Conservation (phyloP, 2,797 vertebrate genomes). For the Oophaga sylvatica region DNA sequence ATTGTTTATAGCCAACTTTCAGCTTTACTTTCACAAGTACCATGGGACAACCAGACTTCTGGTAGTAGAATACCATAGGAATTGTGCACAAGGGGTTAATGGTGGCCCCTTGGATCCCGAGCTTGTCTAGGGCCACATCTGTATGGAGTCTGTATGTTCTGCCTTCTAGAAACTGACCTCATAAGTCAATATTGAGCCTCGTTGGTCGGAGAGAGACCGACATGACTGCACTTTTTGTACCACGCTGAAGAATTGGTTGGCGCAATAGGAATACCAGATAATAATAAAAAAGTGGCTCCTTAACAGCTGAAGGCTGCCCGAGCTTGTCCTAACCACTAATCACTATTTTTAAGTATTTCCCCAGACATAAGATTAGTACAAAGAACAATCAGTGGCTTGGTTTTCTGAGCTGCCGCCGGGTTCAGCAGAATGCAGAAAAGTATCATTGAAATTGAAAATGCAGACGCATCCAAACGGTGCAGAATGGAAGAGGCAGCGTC, state of each 20-base stretch:
- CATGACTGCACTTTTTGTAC: not conserved
- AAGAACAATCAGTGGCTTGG: constrained; percentile 9
- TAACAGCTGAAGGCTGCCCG: not conserved
- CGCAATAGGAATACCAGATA: not conserved
- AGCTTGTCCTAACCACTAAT: constrained; percentile 3
- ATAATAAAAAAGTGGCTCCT: constrained; percentile 1
- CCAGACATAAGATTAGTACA: constrained; percentile 25
- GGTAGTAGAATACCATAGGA: too few relatives aligned
- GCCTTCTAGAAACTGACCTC: not conserved
- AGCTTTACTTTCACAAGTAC: too few relatives aligned
- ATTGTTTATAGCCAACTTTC: too few relatives aligned
- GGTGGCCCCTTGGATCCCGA: not conserved
- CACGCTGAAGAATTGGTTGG: not conserved
- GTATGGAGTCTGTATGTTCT: not conserved
- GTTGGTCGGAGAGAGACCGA: not conserved
- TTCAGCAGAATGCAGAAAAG: constrained; percentile 14
- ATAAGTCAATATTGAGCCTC: not conserved
- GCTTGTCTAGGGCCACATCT: not conserved
- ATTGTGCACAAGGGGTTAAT: not conserved
- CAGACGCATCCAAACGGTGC: constrained; percentile 20
- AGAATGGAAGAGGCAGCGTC: constrained; percentile 7
- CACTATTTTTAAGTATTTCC: constrained; percentile 22
- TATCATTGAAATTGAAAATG: constrained; percentile 28
- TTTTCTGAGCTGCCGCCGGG: constrained; percentile 4
- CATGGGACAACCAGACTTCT: too few relatives aligned